These are phyloP conservation scores for Melanotaenia trifasciata DNA, from an alignment of 2,797 vertebrate species.

Conservation along the genomic window DNA sequence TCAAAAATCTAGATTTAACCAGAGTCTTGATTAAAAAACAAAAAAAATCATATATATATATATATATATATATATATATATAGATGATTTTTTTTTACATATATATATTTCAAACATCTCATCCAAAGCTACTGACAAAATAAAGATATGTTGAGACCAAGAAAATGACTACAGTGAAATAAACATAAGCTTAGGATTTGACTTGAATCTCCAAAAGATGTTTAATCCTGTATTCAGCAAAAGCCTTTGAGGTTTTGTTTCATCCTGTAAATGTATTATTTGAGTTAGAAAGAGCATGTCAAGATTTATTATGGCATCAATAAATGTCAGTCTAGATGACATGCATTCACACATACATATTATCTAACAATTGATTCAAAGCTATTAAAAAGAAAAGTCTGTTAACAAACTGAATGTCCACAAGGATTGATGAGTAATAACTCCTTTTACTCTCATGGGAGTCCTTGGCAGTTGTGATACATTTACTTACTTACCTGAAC, in stretches of 20 bases:
- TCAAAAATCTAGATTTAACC: no score
- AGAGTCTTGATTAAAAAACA: no score
- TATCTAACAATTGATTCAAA: slow-evolving; percentile 22
- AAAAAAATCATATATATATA: no score
- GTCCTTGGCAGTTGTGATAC: slow-evolving; percentile 73
- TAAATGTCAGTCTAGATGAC: background rate
- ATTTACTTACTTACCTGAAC: slow-evolving; percentile 74
- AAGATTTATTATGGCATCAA: background rate
- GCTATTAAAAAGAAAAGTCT: slow-evolving; percentile 12
- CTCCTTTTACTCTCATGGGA: slow-evolving; percentile 49
- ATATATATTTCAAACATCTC: no score
- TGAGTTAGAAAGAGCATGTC: background rate
- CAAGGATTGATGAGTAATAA: slow-evolving; percentile 38
- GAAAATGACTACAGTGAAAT: background rate
- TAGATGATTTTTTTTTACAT: no score
- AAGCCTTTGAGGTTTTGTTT: background rate
- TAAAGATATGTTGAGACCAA: background rate
- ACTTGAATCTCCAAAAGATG: background rate
- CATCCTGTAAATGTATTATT: background rate
- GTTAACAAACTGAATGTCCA: slow-evolving; percentile 43
- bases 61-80: no score
- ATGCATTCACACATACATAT: background rate
- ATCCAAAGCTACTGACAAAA: background rate
- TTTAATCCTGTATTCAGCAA: background rate
- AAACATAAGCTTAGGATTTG: background rate